Base-by-base conservation (phyloP, 2,888 invertebrate species). In the Gerris lacustris region DNA sequence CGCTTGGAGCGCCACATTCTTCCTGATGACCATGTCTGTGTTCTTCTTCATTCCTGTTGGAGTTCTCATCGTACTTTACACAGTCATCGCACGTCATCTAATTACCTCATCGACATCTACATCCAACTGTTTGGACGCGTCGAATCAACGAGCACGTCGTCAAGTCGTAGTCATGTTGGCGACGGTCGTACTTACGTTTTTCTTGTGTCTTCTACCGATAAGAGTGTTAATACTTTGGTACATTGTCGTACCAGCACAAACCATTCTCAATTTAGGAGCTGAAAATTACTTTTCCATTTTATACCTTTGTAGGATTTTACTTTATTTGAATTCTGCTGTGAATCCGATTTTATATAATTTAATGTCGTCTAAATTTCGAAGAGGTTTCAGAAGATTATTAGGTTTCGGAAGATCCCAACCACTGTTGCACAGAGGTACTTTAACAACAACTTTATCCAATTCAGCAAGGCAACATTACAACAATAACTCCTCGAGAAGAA, bases 281-380 rank as follows among this genome's bases (percentile, higher is more conserved):
- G 90, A 92, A 75, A 87, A 86, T 71, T 94, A 91, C 82, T 91
- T 92, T 79, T 90, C 88, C 78, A 83, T 94, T 68, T 81, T 94
- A 47, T 92, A 90, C 79, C 91, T 93, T 79, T 90, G 90, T 74
- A 85, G 94, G 75, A 88, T 92, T 68, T 91, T 94, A 90, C 82
- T 92, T 69, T 94, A 94, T 78, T 83, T 94, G 73, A 94, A 95
- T 80, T 94, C 94, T 5, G 94, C 93, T 63, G 86, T 93, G 75
- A 94, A 95, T 81, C 94, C 94, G 0, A 90, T 94, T 76, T 82
- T 95, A n/a, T 95, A 95, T 79, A 94, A 94, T 79, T 82, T 94
- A 74, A 92, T 94, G 90, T 93, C 92, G 64, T 91, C 92, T 5
- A 94, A 93, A 81, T 95, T 95, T 79, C 86, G 94, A 5, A 85